Percentiles rank a stretch among this genome's conserved stretches.
phyloP scores from a whole-genome alignment of 2,797 vertebrate species.

The Pachyuromys duprasi region DNA sequence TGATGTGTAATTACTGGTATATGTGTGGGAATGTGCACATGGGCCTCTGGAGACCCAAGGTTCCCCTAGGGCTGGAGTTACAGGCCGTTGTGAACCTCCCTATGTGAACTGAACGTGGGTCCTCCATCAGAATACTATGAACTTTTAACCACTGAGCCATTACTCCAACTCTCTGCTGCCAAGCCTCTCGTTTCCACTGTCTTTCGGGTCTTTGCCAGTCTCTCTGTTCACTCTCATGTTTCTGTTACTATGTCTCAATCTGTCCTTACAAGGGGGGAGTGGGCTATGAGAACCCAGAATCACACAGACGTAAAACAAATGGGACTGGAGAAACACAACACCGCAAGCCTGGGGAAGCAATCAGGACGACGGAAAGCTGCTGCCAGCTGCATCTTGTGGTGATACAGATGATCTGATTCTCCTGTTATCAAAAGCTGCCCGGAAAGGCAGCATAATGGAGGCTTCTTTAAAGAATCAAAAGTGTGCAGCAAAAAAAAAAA shows the following conservation, averaged over 20 bases:
- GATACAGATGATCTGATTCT: constrained; percentile 70
- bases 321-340: constrained; percentile 55
- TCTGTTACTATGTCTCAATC: not conserved
- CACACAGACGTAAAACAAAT: constrained; percentile 70
- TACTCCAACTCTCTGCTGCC: not conserved
- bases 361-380: constrained; percentile 69
- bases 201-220: not conserved
- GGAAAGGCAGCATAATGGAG: constrained; percentile 72
- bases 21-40: not conserved
- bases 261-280: not conserved
- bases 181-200: not conserved
- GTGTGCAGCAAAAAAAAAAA: constrained; percentile 15
- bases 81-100: not conserved
- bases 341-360: constrained; percentile 9
- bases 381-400: constrained; percentile 72
- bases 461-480: constrained; percentile 65
- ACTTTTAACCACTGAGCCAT: not conserved
- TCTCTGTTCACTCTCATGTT: not conserved
- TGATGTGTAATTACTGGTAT: not conserved
- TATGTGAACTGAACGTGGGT: not conserved
- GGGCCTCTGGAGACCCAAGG: not conserved
- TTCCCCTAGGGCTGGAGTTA: not conserved
- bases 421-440: constrained; percentile 72
- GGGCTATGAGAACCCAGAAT: constrained; percentile 33
- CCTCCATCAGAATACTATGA: not conserved